Evolutionary conservation across 2,797 vertebrate species (phyloP).

Genomic region (Betta splendens): DNA sequence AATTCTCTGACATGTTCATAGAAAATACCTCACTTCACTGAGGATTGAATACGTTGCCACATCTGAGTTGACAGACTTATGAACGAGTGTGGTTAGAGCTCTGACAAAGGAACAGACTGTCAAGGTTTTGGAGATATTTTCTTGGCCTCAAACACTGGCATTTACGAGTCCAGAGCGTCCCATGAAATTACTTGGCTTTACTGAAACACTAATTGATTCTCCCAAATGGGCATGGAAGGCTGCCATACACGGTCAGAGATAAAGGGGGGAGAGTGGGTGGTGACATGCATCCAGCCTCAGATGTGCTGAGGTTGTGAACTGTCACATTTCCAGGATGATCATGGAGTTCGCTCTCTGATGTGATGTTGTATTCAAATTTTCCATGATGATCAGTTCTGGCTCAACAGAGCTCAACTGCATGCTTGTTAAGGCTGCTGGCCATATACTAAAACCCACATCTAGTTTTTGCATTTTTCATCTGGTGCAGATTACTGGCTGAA

Average conservation of each 20-base stretch:
- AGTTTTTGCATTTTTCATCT: conserved; percentile 60
- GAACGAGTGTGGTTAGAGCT: conserved; percentile 27
- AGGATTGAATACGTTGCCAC: conserved; percentile 36
- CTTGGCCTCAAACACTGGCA: conserved; percentile 53
- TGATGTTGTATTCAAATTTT: conserved; percentile 24
- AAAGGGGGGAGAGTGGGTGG: conserved; percentile 17
- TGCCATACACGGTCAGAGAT: conserved; percentile 41
- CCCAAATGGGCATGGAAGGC: conserved; percentile 50
- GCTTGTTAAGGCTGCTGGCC: conserved; percentile 20
- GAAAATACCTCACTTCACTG: conserved; percentile 35
- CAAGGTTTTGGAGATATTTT: conserved; percentile 61
- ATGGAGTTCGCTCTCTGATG: conserved; percentile 8
- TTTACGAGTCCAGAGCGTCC: conserved; percentile 57
- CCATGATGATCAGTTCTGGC: conserved; percentile 28
- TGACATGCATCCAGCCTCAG: conserved; percentile 17
- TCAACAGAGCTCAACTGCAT: conserved; percentile 20
- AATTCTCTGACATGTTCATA: conserved; percentile 17
- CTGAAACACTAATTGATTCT: conserved; percentile 45
- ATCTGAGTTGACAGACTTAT: conserved; percentile 36
- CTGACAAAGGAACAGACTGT: conserved; percentile 34
- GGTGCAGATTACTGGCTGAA: conserved; percentile 60
- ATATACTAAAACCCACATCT: conserved; percentile 26
- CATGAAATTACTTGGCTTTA: conserved; percentile 59
- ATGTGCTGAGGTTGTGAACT: conserved; percentile 16
- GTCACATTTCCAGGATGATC: conserved; percentile 37